Conservation (phyloP, 1,140 invertebrate genomes). For the Drosophila baimaii region DNA sequence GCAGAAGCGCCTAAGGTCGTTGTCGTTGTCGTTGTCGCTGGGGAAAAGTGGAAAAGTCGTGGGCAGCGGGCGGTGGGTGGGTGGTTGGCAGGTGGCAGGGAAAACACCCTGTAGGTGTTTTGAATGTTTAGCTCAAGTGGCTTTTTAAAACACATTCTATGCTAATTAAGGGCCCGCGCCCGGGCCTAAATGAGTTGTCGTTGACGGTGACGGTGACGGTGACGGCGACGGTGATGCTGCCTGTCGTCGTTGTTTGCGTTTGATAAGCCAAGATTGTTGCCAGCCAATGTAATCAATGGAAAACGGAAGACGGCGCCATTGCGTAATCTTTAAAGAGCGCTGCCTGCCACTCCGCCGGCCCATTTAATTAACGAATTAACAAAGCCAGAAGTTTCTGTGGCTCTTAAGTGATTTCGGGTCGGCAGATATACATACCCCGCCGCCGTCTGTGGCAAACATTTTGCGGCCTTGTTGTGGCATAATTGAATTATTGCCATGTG, state of each 20-base stretch:
- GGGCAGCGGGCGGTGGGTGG: not conserved
- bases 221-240: slow-evolving; percentile 18
- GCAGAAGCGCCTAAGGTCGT: slow-evolving; percentile 75
- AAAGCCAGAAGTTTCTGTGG: slow-evolving; percentile 80
- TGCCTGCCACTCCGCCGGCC: slow-evolving; percentile 49
- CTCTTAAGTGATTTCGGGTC: slow-evolving; percentile 76
- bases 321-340: slow-evolving; percentile 75
- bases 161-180: slow-evolving; percentile 73
- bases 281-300: slow-evolving; percentile 78
- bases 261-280: slow-evolving; percentile 75
- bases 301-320: slow-evolving; percentile 35
- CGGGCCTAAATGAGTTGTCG: slow-evolving; percentile 73
- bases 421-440: not conserved
- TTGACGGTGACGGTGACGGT: slow-evolving; percentile 37
- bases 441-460: slow-evolving; percentile 58
- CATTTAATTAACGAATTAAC: slow-evolving; percentile 83
- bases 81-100: not conserved
- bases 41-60: slow-evolving; percentile 38
- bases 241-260: slow-evolving; percentile 63
- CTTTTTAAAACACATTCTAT: slow-evolving; percentile 83
- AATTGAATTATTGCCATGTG: slow-evolving; percentile 82
- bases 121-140: slow-evolving; percentile 82
- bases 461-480: slow-evolving; percentile 79
- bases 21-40: slow-evolving; percentile 43
- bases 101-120: slow-evolving; percentile 70